Base-by-base conservation (phyloP, 1,140 invertebrate species). In the Prorops nasuta region DNA sequence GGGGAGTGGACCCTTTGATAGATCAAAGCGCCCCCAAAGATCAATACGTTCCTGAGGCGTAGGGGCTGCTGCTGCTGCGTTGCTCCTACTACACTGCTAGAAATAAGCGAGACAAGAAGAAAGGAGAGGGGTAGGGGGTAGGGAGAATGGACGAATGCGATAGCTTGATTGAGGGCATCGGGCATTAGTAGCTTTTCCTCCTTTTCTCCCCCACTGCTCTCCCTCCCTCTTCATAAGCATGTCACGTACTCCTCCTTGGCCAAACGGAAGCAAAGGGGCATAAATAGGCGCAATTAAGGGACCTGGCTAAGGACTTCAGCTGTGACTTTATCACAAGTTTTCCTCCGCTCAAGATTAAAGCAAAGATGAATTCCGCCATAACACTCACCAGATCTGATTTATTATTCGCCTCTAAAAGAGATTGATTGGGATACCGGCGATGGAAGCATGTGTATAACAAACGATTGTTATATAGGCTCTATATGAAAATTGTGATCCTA, bases 211-310 rank as follows among this genome's bases (percentile, higher is more conserved):
- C 22, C 24, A n/a, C n/a, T n/a, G n/a, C 16, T 49, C 32, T 52
- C 49, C 43, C 53, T 43, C 28, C 42, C 56, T 54, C 63, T 74
- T 74, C 69, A 72, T 71, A 76, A 77, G 76, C 75, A 72, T 74
- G 71, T 76, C 74, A 75, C 75, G 75, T 76, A 74, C 57, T 61
- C 54, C 58, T 64, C 58, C 66, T 67, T 59, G 49, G 43, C 48
- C 53, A 52, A 61, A 51, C 62, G 64, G 61, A 70, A 65, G 63
- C 67, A 71, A 71, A 75, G 69, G 64, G 63, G 67, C 74, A 75
- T 77, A 77, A 75, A 75, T 74, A 72, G 66, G 70, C 61, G 72
- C 73, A 75, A 76, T 77, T 77, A 77, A 76, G 71, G 59, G 52
- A 53, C 44, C 16, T 39, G 17, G 40, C 44, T 57, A 38, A 55